Conservation (phyloP, 2,113 vertebrate species). For the Conger conger region DNA sequence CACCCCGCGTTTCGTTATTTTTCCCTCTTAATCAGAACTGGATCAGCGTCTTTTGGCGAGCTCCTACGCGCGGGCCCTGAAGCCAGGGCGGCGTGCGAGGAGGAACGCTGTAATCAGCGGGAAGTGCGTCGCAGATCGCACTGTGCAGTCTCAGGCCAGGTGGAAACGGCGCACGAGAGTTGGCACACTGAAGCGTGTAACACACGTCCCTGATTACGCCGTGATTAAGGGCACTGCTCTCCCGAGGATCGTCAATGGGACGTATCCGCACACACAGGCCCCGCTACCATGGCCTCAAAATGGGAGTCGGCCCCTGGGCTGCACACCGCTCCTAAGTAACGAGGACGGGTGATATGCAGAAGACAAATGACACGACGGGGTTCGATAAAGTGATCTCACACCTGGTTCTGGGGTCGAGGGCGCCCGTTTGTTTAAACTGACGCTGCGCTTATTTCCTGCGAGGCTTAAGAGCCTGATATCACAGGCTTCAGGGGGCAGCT, state of each 20-base stretch:
- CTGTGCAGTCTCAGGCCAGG: background rate
- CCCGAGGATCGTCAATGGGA: constrained; percentile 10
- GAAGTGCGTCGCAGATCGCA: background rate
- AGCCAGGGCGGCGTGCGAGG: background rate
- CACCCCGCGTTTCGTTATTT: background rate
- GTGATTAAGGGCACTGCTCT: constrained; percentile 24
- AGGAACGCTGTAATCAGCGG: background rate
- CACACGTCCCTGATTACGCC: constrained; percentile 17
- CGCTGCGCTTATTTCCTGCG: background rate
- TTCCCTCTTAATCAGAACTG: background rate
- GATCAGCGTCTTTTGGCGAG: background rate
- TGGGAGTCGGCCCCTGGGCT: no score
- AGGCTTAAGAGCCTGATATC: background rate
- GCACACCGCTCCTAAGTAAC: no score
- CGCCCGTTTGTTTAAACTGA: background rate
- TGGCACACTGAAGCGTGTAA: background rate
- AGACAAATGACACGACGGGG: no score
- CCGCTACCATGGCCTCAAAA: no score
- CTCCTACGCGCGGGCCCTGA: background rate
- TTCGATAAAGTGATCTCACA: no score
- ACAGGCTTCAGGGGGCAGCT: background rate
- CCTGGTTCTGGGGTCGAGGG: background rate
- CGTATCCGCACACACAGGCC: no score
- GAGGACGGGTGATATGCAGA: no score
- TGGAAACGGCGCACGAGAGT: background rate